A percentile compares a stretch with the other conserved stretches of the same genome.
Evolutionary conservation across 2,797 vertebrate species (phyloP).

Genomic region (Phaenicophaeus curvirostris): DNA sequence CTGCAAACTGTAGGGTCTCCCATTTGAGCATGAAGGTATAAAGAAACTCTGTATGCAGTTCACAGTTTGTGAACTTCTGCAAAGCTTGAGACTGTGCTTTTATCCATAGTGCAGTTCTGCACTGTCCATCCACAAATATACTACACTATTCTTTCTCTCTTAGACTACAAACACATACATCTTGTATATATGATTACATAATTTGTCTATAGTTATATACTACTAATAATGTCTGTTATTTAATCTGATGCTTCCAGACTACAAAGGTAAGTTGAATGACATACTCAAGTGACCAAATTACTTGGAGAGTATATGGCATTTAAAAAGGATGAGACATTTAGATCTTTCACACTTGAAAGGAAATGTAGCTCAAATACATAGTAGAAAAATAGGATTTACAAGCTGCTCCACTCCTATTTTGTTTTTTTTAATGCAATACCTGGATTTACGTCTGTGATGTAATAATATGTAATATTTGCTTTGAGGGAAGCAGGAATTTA

Average conservation of each 20-base stretch:
- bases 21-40: background rate
- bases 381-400: background rate
- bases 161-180: background rate
- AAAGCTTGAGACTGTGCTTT: background rate
- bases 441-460: background rate
- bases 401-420: background rate
- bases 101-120: background rate
- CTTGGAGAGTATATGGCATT: background rate
- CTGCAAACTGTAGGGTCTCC: background rate
- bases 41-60: background rate
- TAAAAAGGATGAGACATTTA: background rate
- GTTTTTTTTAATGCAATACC: background rate
- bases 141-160: background rate
- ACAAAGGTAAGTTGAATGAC: background rate
- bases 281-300: background rate
- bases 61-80: background rate
- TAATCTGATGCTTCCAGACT: background rate
- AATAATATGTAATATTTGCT: background rate
- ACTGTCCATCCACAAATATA: background rate
- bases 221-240: background rate
- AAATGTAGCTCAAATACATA: background rate
- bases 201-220: background rate
- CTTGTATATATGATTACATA: background rate
- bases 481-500: background rate
- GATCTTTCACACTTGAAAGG: background rate